A percentile compares a stretch with the other conserved stretches of the same genome.
Evolutionary conservation across 2,113 vertebrate species (phyloP).

Genomic region (Nannospalax galili): DNA sequence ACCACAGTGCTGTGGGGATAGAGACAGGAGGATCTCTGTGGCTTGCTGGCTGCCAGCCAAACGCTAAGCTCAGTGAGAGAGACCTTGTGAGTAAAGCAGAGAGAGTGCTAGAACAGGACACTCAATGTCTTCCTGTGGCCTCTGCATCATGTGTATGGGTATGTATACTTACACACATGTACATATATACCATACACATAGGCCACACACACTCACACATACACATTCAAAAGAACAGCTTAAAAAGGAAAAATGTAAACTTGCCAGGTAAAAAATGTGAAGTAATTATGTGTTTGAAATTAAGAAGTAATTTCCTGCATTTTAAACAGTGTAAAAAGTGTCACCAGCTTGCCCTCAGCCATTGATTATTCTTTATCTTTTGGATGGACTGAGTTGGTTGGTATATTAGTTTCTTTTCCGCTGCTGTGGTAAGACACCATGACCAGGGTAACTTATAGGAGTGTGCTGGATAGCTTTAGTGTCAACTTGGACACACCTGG

Average conservation of each 20-base stretch:
- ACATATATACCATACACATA: not conserved
- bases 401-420: too few relatives aligned
- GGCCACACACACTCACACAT: too few relatives aligned
- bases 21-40: not conserved
- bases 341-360: not conserved
- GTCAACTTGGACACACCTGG: too few relatives aligned
- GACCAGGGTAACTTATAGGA: too few relatives aligned
- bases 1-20: too few relatives aligned
- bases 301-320: not conserved
- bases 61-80: not conserved
- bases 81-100: not conserved
- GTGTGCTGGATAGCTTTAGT: too few relatives aligned
- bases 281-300: constrained; percentile 23
- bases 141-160: too few relatives aligned
- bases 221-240: not conserved
- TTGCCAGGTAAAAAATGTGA: not conserved
- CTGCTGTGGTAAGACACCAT: too few relatives aligned
- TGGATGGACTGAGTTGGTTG: constrained; percentile 45
- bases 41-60: too few relatives aligned
- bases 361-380: constrained; percentile 28
- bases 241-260: not conserved
- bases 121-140: not conserved
- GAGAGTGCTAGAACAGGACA: not conserved
- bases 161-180: not conserved
- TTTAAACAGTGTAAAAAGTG: not conserved